Evolutionary conservation across 2,888 invertebrate genomes (phyloP).

Genomic region (Leptarthrus brevirostris): DNA sequence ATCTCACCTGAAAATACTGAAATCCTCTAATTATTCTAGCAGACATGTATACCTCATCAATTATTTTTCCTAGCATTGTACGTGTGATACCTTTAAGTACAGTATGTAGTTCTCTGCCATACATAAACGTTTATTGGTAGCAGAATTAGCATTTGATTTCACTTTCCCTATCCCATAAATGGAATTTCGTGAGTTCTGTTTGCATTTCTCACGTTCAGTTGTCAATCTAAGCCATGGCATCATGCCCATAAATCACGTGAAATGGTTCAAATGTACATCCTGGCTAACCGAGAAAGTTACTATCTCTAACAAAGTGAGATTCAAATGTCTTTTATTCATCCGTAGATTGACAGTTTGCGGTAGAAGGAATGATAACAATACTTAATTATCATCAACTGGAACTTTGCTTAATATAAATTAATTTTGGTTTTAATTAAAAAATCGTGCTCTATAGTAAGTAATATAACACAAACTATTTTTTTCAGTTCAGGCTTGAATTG

Average conservation of each 20-base stretch:
- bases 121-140: conserved; percentile 32
- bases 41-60: no score
- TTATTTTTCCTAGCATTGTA: no score
- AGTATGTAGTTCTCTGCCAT: not conserved
- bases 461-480: no score
- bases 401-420: no score
- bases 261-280: conserved; percentile 42
- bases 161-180: conserved; percentile 51
- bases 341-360: not conserved
- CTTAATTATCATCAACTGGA: no score
- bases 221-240: conserved; percentile 49
- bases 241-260: conserved; percentile 50
- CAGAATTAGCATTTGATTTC: conserved; percentile 52
- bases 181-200: conserved; percentile 51
- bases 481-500: no score
- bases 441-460: no score
- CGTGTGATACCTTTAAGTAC: no score
- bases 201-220: conserved; percentile 48
- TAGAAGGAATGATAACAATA: no score
- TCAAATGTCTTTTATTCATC: not conserved
- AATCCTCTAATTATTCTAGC: no score
- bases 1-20: no score
- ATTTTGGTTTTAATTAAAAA: no score
- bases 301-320: not conserved
- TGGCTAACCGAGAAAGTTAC: conserved; percentile 35